These are phyloP conservation scores for Camponotus floridanus DNA, from an alignment of 1,140 invertebrate species.

Conservation along the genomic window DNA sequence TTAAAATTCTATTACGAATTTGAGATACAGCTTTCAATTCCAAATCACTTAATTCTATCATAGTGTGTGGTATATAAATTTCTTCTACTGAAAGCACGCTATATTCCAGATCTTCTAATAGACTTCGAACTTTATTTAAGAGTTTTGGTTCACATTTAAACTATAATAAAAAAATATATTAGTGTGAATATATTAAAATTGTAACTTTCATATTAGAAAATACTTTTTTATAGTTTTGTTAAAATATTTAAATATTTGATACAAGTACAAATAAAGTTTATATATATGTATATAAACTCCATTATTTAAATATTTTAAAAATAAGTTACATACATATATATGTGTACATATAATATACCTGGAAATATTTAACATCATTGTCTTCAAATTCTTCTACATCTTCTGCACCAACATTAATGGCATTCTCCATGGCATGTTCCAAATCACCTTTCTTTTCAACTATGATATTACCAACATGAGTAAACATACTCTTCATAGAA, in stretches of 20 bases:
- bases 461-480: slow-evolving; percentile 86
- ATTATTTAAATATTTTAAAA: too few species aligned
- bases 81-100: slow-evolving; percentile 84
- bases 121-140: slow-evolving; percentile 74
- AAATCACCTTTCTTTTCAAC: slow-evolving; percentile 81
- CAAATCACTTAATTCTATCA: slow-evolving; percentile 82
- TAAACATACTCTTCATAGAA: slow-evolving; percentile 84
- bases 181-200: slow-evolving; percentile 21
- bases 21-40: slow-evolving; percentile 81
- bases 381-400: slow-evolving; percentile 87
- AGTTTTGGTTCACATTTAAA: slow-evolving; percentile 82
- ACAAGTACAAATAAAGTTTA: too few species aligned
- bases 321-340: too few species aligned
- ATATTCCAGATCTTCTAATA: slow-evolving; percentile 84
- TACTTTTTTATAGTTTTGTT: neutral
- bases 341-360: slow-evolving; percentile 76
- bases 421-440: slow-evolving; percentile 88
- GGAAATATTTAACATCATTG: slow-evolving; percentile 78
- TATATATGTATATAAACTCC: too few species aligned
- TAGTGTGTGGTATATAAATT: slow-evolving; percentile 82
- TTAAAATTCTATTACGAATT: slow-evolving; percentile 84
- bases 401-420: slow-evolving; percentile 88
- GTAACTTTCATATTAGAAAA: neutral
- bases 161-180: slow-evolving; percentile 74
- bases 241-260: too few species aligned